These are phyloP conservation scores for Conomelus anceps DNA, from an alignment of 2,888 invertebrate species.

Conservation along the genomic window DNA sequence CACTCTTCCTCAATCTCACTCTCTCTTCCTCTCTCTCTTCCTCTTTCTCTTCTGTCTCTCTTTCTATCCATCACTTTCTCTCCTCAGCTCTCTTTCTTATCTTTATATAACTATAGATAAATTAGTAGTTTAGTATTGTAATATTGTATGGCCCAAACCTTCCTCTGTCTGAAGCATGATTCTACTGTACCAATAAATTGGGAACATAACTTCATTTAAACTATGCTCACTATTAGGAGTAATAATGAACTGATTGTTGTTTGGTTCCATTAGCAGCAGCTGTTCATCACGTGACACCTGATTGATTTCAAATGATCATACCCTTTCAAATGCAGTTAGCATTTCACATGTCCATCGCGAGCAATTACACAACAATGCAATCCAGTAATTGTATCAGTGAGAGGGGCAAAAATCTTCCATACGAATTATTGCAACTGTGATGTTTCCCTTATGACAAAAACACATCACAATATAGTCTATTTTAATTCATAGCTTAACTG, in stretches of 20 bases:
- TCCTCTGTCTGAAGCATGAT: background rate
- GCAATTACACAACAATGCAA: background rate
- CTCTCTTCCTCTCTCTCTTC: background rate
- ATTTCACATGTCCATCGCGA: background rate
- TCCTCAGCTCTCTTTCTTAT: constrained; percentile 4
- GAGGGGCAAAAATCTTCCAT: background rate
- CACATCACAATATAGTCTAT: no score
- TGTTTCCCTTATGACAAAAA: no score
- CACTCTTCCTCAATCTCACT: background rate
- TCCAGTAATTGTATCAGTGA: background rate
- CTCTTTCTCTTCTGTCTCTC: background rate
- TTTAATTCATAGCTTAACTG: no score
- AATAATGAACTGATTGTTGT: background rate
- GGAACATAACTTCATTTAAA: background rate
- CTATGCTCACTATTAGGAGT: background rate
- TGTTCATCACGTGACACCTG: background rate
- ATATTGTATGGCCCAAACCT: no score
- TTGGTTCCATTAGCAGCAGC: background rate
- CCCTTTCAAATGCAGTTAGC: background rate
- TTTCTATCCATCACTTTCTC: background rate
- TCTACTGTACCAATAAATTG: background rate
- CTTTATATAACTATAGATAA: background rate
- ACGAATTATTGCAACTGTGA: no score
- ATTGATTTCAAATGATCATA: background rate
- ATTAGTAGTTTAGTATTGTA: no score